phyloP scores from a whole-genome alignment of 2,797 vertebrate species.

The Macroramphosus scolopax region DNA sequence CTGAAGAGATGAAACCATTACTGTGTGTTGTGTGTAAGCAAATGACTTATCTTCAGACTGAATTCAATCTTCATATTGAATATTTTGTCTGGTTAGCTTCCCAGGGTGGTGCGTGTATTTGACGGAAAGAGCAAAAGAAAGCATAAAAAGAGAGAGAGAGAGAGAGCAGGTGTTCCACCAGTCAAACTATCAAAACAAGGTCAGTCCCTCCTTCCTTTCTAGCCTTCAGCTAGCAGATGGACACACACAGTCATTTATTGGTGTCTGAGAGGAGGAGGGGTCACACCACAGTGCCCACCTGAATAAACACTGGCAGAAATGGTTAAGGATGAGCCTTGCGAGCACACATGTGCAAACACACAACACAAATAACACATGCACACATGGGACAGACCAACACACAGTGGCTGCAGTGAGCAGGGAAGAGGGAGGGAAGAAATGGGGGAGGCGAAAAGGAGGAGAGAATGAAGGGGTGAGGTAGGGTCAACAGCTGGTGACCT shows the following conservation, averaged over 20 bases:
- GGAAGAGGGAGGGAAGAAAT: conserved; percentile 15
- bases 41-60: neutral
- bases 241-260: conserved; percentile 40
- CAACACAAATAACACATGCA: conserved; percentile 34
- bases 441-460: conserved; percentile 26
- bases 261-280: conserved; percentile 47
- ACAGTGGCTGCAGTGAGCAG: conserved; percentile 68
- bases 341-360: conserved; percentile 50
- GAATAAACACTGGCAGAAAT: conserved; percentile 90
- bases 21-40: neutral
- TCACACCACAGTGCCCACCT: conserved; percentile 83
- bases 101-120: neutral
- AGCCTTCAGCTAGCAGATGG: conserved; percentile 42
- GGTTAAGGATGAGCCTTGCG: conserved; percentile 69
- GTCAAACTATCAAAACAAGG: conserved; percentile 65
- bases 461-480: conserved; percentile 46
- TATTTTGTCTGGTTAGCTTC: neutral
- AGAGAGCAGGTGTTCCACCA: conserved; percentile 60
- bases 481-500: conserved; percentile 83
- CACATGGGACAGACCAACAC: conserved; percentile 56
- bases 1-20: too few species aligned
- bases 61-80: conserved; percentile 2
- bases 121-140: conserved; percentile 13
- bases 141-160: conserved; percentile 1
- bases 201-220: conserved; percentile 51